Percentiles rank a stretch among this genome's conserved stretches.
phyloP scores from a whole-genome alignment of 1,140 invertebrate species.

The Homalodisca vitripennis region DNA sequence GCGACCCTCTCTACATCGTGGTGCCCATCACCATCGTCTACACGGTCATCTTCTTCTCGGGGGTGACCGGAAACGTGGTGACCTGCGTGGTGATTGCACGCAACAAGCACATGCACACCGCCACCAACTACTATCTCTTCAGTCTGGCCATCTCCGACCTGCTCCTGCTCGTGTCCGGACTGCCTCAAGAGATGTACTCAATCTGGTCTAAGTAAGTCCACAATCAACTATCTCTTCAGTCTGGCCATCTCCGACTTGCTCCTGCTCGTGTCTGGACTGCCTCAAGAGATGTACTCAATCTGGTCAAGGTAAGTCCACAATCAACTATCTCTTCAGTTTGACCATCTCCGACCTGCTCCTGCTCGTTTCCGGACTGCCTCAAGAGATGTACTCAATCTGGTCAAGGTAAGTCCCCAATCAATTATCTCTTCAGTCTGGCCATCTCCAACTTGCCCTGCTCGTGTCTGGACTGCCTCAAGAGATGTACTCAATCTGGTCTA shows the following conservation, averaged over 20 bases:
- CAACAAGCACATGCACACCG: constrained; percentile 80
- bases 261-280: constrained; percentile 69
- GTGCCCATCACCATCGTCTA: constrained; percentile 70
- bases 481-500: no score
- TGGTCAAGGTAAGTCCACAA: constrained; percentile 77
- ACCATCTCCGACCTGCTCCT: constrained; percentile 85
- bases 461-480: no score
- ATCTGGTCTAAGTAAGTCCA: constrained; percentile 76
- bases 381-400: constrained; percentile 80
- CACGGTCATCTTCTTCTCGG: constrained; percentile 71
- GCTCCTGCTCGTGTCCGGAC: constrained; percentile 68
- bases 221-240: no score
- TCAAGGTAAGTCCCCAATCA: constrained; percentile 66
- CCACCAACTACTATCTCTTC: constrained; percentile 85
- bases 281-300: constrained; percentile 75
- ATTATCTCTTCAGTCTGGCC: no score
- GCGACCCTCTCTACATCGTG: constrained; percentile 56
- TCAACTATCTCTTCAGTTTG: no score
- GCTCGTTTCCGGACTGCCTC: constrained; percentile 70
- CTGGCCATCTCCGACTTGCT: constrained; percentile 86
- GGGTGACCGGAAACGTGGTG: constrained; percentile 80
- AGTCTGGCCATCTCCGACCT: constrained; percentile 86
- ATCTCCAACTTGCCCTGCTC: no score
- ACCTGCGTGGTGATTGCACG: constrained; percentile 82
- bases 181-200: constrained; percentile 76